These are phyloP conservation scores for Drosophila mettleri DNA, from an alignment of 2,888 invertebrate genomes.

Conservation along the genomic window DNA sequence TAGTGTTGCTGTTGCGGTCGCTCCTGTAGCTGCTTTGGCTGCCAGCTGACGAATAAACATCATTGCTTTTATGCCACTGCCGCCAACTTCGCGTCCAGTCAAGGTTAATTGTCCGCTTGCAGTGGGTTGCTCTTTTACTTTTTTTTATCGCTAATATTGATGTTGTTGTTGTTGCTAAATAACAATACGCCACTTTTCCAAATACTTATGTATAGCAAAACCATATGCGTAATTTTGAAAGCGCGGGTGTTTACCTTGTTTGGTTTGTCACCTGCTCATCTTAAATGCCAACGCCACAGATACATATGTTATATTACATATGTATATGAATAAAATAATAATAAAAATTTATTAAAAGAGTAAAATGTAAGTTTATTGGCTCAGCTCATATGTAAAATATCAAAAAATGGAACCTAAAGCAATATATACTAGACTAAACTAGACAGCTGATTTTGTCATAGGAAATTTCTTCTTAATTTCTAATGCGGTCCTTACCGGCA, in stretches of 20 bases:
- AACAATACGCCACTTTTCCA: slow-evolving; percentile 51
- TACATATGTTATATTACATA: slow-evolving; percentile 2
- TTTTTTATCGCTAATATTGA: slow-evolving; percentile 5
- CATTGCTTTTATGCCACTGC: slow-evolving; percentile 45
- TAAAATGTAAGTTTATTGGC: slow-evolving; percentile 37
- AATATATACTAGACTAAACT: too few relatives aligned
- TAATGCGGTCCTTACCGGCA: not conserved
- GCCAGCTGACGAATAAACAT: slow-evolving; percentile 69
- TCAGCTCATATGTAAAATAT: too few relatives aligned
- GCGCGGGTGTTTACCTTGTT: slow-evolving; percentile 74
- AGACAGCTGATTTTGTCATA: slow-evolving; percentile 13
- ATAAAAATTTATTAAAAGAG: slow-evolving; percentile 20
- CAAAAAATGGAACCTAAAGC: too few relatives aligned
- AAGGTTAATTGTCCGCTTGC: slow-evolving; percentile 75
- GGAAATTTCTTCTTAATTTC: not conserved
- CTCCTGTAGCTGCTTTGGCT: slow-evolving; percentile 16
- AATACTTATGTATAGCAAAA: slow-evolving; percentile 48
- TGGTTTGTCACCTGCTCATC: slow-evolving; percentile 76
- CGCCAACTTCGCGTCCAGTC: slow-evolving; percentile 79
- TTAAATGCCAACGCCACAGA: slow-evolving; percentile 51
- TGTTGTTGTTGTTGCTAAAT: slow-evolving; percentile 35
- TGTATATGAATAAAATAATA: not conserved
- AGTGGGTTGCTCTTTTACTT: slow-evolving; percentile 56
- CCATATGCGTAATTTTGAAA: slow-evolving; percentile 30
- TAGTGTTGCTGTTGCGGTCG: slow-evolving; percentile 14